These are phyloP conservation scores for Drosophila pseudotakahashii DNA, from an alignment of 2,888 invertebrate genomes.

Conservation along the genomic window DNA sequence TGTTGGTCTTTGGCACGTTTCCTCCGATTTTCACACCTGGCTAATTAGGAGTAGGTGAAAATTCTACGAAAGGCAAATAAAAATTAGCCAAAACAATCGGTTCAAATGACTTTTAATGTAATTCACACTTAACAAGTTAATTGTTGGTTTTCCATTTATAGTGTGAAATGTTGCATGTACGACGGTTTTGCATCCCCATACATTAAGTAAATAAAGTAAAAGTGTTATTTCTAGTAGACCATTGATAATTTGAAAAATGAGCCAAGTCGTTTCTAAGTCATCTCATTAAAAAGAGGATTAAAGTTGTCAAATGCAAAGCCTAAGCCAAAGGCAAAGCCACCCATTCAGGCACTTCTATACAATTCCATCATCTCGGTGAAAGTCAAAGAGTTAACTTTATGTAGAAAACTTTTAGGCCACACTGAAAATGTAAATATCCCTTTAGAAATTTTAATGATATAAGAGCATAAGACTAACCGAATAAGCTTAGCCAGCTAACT, in stretches of 20 bases:
- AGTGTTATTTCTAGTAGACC: conserved; percentile 8
- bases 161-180: conserved; percentile 25
- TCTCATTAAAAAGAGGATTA: conserved; percentile 5
- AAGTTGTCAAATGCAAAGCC: not conserved
- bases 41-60: conserved; percentile 30
- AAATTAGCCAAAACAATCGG: conserved; percentile 24
- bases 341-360: conserved; percentile 2
- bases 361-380: not conserved
- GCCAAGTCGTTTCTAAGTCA: not conserved
- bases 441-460: conserved; percentile 22
- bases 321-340: too few species aligned
- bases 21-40: conserved; percentile 23
- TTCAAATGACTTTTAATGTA: not conserved
- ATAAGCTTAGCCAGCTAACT: conserved; percentile 14
- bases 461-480: conserved; percentile 7
- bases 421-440: conserved; percentile 8
- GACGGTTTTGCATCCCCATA: conserved; percentile 5
- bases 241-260: conserved; percentile 10
- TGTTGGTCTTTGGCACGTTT: conserved; percentile 46
- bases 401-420: conserved; percentile 10
- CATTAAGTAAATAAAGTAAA: conserved; percentile 17
- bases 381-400: conserved; percentile 14
- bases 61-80: conserved; percentile 11
- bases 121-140: conserved; percentile 13
- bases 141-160: conserved; percentile 16